These are phyloP conservation scores for Actinopyga echinites DNA, from an alignment of 53 echinoderm and acorn worm species.

Conservation along the genomic window DNA sequence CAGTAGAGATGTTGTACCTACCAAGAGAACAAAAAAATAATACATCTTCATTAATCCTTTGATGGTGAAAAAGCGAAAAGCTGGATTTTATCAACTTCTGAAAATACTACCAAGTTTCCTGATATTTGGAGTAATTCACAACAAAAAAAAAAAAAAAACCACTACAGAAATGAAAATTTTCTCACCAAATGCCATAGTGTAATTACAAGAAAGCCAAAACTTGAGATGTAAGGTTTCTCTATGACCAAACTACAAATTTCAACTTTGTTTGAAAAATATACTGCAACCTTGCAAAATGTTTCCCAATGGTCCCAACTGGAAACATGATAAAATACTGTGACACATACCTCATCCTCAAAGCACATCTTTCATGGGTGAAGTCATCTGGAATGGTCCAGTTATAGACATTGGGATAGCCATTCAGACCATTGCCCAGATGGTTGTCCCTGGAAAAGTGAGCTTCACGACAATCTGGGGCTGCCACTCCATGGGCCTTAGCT, in stretches of 20 bases:
- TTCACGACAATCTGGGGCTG: constrained; percentile 88
- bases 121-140: too few relatives aligned
- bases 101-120: background rate
- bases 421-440: constrained; percentile 93
- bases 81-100: background rate
- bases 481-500: constrained; percentile 66
- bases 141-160: too few relatives aligned
- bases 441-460: constrained; percentile 90
- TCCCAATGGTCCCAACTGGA: too few relatives aligned
- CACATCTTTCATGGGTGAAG: constrained; percentile 83
- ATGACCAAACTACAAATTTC: too few relatives aligned
- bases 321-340: too few relatives aligned
- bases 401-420: constrained; percentile 78
- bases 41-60: background rate
- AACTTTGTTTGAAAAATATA: too few relatives aligned
- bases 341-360: constrained; percentile 75
- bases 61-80: background rate
- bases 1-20: constrained; percentile 98
- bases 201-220: too few relatives aligned
- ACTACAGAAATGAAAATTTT: too few relatives aligned
- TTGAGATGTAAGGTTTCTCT: too few relatives aligned
- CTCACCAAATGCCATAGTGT: too few relatives aligned
- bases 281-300: too few relatives aligned
- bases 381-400: constrained; percentile 91
- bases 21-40: background rate